Evolutionary conservation across 2,888 invertebrate genomes (phyloP).

Genomic region (Nomada flava): DNA sequence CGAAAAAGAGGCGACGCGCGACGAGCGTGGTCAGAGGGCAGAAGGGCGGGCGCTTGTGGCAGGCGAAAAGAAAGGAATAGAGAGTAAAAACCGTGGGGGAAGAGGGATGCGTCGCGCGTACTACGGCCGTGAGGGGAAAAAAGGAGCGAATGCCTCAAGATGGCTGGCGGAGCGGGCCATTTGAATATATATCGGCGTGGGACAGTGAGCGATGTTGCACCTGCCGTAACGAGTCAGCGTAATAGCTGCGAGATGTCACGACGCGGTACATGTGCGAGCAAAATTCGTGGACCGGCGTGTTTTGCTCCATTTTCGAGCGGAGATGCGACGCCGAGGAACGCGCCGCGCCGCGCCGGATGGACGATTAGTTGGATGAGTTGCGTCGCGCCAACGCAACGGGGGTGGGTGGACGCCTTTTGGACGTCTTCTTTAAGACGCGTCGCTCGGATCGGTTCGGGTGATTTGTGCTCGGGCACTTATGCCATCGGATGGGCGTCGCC

Average conservation of each 20-base stretch:
- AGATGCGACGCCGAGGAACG: slow-evolving; percentile 27
- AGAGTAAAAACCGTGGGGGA: slow-evolving; percentile 41
- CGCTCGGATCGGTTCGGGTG: neutral
- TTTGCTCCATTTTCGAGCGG: slow-evolving; percentile 16
- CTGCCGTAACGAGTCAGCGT: slow-evolving; percentile 80
- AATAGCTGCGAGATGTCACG: slow-evolving; percentile 81
- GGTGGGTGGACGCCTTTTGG: slow-evolving; percentile 9
- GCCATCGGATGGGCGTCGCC: neutral
- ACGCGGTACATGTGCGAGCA: slow-evolving; percentile 73
- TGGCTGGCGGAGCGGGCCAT: slow-evolving; percentile 67
- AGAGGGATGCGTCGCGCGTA: neutral
- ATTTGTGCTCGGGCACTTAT: neutral
- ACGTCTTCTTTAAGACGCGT: slow-evolving; percentile 28
- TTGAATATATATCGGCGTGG: slow-evolving; percentile 79
- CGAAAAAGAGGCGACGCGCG: slow-evolving; percentile 69
- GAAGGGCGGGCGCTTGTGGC: neutral
- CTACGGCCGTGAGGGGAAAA: neutral
- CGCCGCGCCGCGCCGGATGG: slow-evolving; percentile 48
- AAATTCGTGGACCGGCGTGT: slow-evolving; percentile 60
- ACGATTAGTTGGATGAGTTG: slow-evolving; percentile 56
- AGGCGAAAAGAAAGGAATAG: slow-evolving; percentile 37
- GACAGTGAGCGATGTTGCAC: slow-evolving; percentile 83
- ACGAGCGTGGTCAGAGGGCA: slow-evolving; percentile 17
- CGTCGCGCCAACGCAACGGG: slow-evolving; percentile 15
- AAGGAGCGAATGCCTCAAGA: slow-evolving; percentile 50